Conservation (phyloP, 2,797 vertebrate species). For the Delichon dasypus region DNA sequence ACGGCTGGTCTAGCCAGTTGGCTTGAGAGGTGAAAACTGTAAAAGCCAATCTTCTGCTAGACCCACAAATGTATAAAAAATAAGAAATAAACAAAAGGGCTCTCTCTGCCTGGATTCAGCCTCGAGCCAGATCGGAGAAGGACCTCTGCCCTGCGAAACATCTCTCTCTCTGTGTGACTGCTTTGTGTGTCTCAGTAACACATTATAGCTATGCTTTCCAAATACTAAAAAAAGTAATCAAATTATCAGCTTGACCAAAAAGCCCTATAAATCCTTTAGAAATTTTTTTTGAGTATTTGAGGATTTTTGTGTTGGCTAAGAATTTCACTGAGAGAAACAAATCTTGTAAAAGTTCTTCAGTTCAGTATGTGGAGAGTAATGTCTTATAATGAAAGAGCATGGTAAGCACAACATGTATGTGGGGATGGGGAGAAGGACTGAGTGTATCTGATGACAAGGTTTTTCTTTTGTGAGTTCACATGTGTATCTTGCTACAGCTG, state of each 20-base stretch:
- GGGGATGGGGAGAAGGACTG: background rate
- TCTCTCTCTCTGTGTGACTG: too few species aligned
- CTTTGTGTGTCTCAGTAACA: too few species aligned
- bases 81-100: too few species aligned
- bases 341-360: background rate
- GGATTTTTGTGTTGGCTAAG: background rate
- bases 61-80: too few species aligned
- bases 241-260: background rate
- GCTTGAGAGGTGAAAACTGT: too few species aligned
- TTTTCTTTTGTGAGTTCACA: background rate
- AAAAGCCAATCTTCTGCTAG: too few species aligned
- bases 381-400: background rate
- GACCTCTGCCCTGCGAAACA: too few species aligned
- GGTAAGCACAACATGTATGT: fast-evolving
- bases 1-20: too few species aligned
- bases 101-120: too few species aligned
- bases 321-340: background rate
- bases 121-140: too few species aligned
- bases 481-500: background rate
- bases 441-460: background rate
- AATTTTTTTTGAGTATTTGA: background rate
- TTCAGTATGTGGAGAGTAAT: background rate
- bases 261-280: background rate
- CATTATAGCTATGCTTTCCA: background rate
- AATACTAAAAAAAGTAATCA: background rate